phyloP scores from a whole-genome alignment of 2,888 invertebrate species.

The Aphodius granarius region DNA sequence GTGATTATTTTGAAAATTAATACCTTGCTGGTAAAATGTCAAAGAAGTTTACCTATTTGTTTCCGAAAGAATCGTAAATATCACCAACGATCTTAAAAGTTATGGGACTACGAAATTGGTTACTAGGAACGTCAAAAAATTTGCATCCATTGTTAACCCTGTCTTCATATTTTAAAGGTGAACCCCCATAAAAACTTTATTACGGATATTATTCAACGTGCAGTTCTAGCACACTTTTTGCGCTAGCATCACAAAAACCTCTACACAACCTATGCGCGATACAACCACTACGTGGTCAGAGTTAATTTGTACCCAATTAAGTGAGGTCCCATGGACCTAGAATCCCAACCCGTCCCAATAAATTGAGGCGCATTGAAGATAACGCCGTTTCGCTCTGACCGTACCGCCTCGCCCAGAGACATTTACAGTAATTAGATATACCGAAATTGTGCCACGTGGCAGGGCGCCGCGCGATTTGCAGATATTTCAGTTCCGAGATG shows the following conservation, averaged over 20 bases:
- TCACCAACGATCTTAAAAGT: too few species aligned
- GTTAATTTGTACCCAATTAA: neutral
- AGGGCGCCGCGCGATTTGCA: neutral
- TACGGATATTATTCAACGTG: too few species aligned
- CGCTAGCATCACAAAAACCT: neutral
- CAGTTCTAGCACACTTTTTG: neutral
- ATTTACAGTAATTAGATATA: constrained; percentile 6
- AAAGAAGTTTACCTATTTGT: too few species aligned
- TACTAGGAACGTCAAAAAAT: too few species aligned
- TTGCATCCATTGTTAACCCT: too few species aligned
- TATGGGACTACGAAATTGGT: too few species aligned
- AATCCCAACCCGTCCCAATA: neutral
- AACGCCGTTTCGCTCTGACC: neutral
- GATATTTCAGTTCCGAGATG: neutral
- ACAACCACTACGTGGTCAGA: neutral
- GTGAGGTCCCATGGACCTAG: neutral
- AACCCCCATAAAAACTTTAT: too few species aligned
- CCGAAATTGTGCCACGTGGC: neutral
- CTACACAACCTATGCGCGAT: neutral
- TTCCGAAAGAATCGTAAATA: too few species aligned
- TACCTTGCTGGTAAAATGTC: too few species aligned
- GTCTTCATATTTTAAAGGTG: too few species aligned
- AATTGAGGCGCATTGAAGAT: neutral
- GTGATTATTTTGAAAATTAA: too few species aligned
- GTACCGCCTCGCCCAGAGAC: neutral